Percentiles rank a stretch among this genome's conserved stretches.
Evolutionary conservation across 2,797 vertebrate species (phyloP).

Genomic region (Masticophis lateralis): DNA sequence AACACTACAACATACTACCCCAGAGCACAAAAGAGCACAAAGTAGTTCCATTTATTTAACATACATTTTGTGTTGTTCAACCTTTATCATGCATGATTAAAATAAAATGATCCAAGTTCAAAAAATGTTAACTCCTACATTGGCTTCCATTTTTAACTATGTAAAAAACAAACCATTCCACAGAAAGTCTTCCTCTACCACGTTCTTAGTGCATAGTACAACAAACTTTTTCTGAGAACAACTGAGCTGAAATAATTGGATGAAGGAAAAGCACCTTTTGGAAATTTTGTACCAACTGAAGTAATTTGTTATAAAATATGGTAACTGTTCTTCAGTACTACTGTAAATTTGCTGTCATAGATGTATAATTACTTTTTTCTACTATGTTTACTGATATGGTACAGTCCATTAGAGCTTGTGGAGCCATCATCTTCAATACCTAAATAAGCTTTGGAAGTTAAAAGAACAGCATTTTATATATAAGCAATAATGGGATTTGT

Average conservation of each 20-base stretch:
- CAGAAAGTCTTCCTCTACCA: background rate
- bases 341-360: background rate
- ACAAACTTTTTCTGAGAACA: background rate
- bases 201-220: background rate
- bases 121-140: background rate
- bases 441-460: background rate
- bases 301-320: background rate
- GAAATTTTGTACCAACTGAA: background rate
- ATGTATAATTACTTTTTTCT: background rate
- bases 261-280: background rate
- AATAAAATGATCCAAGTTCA: background rate
- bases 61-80: background rate
- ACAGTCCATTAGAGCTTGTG: background rate
- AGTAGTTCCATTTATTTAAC: background rate
- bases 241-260: background rate
- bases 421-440: background rate
- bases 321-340: background rate
- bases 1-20: background rate
- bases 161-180: background rate
- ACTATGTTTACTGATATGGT: background rate
- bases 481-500: background rate
- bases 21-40: background rate
- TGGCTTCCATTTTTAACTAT: background rate
- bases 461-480: background rate
- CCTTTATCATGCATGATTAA: background rate